Evolutionary conservation across 2,113 vertebrate species (phyloP).

Genomic region (Oreotrochilus melanogaster): DNA sequence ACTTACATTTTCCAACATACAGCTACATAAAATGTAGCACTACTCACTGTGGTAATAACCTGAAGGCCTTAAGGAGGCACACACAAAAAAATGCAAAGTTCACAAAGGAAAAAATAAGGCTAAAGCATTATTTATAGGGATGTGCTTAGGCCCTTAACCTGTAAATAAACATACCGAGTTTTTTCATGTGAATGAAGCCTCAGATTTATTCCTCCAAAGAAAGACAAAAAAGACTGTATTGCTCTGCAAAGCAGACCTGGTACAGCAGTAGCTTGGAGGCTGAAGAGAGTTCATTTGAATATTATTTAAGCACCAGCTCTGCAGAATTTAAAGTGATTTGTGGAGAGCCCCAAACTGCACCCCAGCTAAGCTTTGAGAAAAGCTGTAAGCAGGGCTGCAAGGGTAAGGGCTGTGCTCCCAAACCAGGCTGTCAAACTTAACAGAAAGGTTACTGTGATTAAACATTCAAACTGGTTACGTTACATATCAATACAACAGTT

Average conservation of each 20-base stretch:
- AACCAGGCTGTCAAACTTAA: background rate
- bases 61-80: background rate
- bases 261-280: background rate
- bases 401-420: background rate
- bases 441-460: background rate
- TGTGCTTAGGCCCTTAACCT: constrained; percentile 30
- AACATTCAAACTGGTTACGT: background rate
- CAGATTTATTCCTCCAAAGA: constrained; percentile 27
- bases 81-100: background rate
- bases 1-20: background rate
- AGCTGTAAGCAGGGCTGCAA: background rate
- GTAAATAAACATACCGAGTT: constrained; percentile 57
- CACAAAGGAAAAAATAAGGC: constrained; percentile 22
- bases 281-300: constrained; percentile 3
- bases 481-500: background rate
- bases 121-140: constrained; percentile 49
- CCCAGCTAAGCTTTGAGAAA: background rate
- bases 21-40: background rate
- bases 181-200: constrained; percentile 31
- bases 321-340: background rate
- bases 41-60: background rate
- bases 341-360: fast-evolving
- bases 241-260: background rate
- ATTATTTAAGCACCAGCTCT: background rate
- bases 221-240: background rate